Evolutionary conservation across 2,113 vertebrate species (phyloP), one percentile per base, ranked within the genome.

Genomic region (Hippotragus niger): DNA sequence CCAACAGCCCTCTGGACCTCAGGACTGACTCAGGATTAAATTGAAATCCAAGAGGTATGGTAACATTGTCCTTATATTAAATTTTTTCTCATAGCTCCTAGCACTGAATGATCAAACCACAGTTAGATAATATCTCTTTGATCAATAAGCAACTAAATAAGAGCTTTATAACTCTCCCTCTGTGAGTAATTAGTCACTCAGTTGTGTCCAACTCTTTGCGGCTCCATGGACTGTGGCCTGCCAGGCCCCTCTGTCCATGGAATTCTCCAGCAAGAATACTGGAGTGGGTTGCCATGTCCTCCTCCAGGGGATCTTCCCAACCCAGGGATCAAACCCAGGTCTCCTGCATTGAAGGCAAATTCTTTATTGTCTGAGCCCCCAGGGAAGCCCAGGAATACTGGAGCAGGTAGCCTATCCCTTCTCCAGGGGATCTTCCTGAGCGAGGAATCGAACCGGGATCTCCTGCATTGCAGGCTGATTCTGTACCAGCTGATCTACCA

Each of bases 1-100:
- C 60, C 60, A 67, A 83, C 33, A 87, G 27, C 17, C 43, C 53
- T 82, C 82, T 93, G 27, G 40, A 78, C 8, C 31, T 96, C 57
- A 83, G 53, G 17, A 60, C 31, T 71, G 50, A 84, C 7, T 58
- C 12, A 55, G 58, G 27, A 57, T 96, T 91, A 96, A 95, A 81
- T 0, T 33, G 55, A 93, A 91, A 55, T 53, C 33, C 52, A 50
- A 90, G 31, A 40, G 23, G 88, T 96, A 15, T 15, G 6, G 36
- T 58, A 55, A 76, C 40, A 92, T 7, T 40, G 17, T 50, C 71
- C 3, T 74, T 45, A 36, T 27, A 83, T 91, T 88, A 86, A 47
- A 19, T 58, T 94, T 96, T 81, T 67, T 91, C 31, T 93, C 52
- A 15, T 13, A 12, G 3, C 40, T 84, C 50, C 29, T 40, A 55